Conservation (phyloP, 2,113 vertebrate species). For the Amphilophus citrinellus region DNA sequence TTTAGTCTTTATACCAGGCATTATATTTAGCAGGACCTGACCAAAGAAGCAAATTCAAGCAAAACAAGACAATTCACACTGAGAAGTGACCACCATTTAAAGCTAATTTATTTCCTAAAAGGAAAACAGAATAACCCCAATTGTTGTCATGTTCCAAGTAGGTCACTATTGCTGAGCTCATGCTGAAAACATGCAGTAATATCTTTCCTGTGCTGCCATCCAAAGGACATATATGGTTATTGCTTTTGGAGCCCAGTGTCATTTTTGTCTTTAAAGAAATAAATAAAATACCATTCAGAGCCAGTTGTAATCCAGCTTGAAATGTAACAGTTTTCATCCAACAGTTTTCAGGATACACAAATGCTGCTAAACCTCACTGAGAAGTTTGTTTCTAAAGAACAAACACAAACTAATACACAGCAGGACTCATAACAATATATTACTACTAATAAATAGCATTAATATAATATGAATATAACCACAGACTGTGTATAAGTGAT, state of each 20-base stretch:
- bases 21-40: not conserved
- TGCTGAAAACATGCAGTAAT: not conserved
- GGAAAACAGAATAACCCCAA: not conserved
- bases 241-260: not conserved
- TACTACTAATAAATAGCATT: conserved; percentile 5
- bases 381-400: not conserved
- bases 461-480: not conserved
- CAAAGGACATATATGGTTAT: conserved; percentile 21
- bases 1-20: not conserved
- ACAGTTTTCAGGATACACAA: not conserved
- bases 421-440: not conserved
- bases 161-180: not conserved
- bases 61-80: not conserved
- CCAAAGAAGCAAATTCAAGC: not conserved
- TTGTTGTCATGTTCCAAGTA: not conserved
- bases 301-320: not conserved
- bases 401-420: not conserved
- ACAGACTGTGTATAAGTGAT: not conserved
- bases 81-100: not conserved
- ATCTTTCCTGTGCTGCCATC: conserved; percentile 51
- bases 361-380: not conserved
- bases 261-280: not conserved
- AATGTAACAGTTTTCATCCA: not conserved
- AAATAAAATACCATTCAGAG: no score
- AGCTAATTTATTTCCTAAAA: conserved; percentile 1